Base-by-base conservation (phyloP, 2,797 vertebrate species). In the Dendrocincla fuliginosa region DNA sequence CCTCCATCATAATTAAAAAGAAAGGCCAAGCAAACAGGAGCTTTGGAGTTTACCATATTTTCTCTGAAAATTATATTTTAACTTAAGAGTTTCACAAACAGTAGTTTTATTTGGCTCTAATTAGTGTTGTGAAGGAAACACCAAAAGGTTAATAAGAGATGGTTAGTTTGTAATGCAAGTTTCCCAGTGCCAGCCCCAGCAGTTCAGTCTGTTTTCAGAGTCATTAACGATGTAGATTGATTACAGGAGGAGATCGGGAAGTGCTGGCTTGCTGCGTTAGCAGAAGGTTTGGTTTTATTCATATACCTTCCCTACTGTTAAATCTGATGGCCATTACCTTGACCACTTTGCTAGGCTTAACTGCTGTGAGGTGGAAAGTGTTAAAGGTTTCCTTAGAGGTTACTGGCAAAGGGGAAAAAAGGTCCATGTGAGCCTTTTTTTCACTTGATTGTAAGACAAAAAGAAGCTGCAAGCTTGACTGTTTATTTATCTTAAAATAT, bases 141-240 rank as follows among this genome's bases (percentile, higher is more conserved):
- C 87, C 52, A 52, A 98, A 98, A 98, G 97, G 96, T 98, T 98
- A 98, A 97, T 96, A 97, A 96, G 96, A 97, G 94, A 95, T 84
- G 89, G 96, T 97, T 97, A 96, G 95, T 96, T 97, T 97, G 96
- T 96, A 98, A 98, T 94, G 96, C 87, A 97, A 97, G 97, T 94
- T 97, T 98, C 95, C 84, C 87, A 2, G 93, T 98, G 97, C 95
- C 94, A 97, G 97, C 96, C 98, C 90, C 95, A 97, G 96, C 92
- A 95, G 81, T 87, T 98, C 96, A 96, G 95, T 94, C 96, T 97
- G 97, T 97, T 98, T 98, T 96, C 96, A 97, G 96, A 97, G 94
- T 97, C 96, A 98, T 98, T 98, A 98, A 98, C 97, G 97, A 94
- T 89, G 96, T 75, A 96, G 83, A 97, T 96, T 97, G 97, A 98